Conservation (phyloP, 2,797 vertebrate genomes). For the Coccyzus lansbergi region DNA sequence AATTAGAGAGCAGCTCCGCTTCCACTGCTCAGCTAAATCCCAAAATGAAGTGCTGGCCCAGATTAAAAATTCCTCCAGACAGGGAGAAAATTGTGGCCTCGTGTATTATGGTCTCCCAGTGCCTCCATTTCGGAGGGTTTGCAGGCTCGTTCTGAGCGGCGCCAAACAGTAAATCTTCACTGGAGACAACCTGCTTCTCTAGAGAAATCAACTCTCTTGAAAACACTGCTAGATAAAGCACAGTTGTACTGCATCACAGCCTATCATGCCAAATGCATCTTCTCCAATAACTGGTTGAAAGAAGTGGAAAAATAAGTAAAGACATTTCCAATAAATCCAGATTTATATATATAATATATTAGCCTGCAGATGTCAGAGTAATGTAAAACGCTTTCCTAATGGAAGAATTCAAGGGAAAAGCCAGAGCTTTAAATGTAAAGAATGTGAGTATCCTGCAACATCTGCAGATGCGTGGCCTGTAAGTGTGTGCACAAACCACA, state of each 20-base stretch:
- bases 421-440: conserved; percentile 3
- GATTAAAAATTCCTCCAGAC: background rate
- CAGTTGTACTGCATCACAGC: background rate
- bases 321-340: conserved; percentile 29
- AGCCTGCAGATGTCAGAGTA: conserved; percentile 30
- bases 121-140: background rate
- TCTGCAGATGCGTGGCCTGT: background rate
- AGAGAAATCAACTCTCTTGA: background rate
- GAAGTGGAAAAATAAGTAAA: conserved; percentile 8
- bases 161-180: background rate
- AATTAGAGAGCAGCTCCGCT: conserved; percentile 48
- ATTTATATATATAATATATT: background rate
- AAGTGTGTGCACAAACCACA: background rate
- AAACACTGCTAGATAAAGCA: background rate
- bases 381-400: conserved; percentile 4
- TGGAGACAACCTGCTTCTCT: background rate
- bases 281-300: background rate
- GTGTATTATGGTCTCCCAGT: background rate
- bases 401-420: conserved; percentile 21
- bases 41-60: background rate
- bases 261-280: background rate
- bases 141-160: background rate
- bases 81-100: conserved; percentile 6
- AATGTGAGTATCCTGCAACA: conserved; percentile 13
- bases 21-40: conserved; percentile 14